Evolutionary conservation across 64 coral and sea anemone genomes (phyloP).

Genomic region (Porites lutea): DNA sequence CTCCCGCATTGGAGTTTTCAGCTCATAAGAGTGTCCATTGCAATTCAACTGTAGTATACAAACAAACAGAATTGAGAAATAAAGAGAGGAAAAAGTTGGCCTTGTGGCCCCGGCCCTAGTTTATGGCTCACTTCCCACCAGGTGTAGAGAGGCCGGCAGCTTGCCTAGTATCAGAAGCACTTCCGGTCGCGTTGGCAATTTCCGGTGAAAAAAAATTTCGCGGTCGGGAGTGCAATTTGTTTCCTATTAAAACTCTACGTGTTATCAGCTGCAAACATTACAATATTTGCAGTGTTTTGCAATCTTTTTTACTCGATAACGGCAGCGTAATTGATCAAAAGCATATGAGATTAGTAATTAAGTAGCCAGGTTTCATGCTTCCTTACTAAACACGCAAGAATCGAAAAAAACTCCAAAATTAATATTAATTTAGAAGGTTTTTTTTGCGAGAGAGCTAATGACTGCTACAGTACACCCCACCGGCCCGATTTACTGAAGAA

Average conservation of each 20-base stretch:
- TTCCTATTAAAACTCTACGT: not conserved
- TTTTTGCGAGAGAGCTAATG: not conserved
- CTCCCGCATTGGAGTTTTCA: too few relatives aligned
- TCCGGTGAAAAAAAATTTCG: conserved; percentile 1
- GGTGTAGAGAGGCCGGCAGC: not conserved
- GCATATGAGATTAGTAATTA: not conserved
- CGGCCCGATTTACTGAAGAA: not conserved
- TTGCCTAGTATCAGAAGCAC: not conserved
- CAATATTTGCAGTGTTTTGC: not conserved
- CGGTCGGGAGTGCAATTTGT: not conserved
- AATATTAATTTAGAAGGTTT: too few relatives aligned
- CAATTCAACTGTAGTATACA: too few relatives aligned
- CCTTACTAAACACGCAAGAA: too few relatives aligned
- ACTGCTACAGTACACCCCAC: not conserved
- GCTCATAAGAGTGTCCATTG: too few relatives aligned
- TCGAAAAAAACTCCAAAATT: not conserved
- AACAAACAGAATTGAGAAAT: too few relatives aligned
- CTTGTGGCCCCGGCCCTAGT: too few relatives aligned
- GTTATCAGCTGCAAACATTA: conserved; percentile 5
- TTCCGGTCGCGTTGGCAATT: conserved; percentile 36
- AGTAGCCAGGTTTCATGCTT: not conserved
- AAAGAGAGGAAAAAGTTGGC: too few relatives aligned
- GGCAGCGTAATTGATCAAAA: not conserved
- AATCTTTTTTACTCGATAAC: not conserved
- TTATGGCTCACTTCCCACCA: too few relatives aligned